Base-by-base conservation (phyloP, 2,113 vertebrate species). In the Rhipidura dahli region DNA sequence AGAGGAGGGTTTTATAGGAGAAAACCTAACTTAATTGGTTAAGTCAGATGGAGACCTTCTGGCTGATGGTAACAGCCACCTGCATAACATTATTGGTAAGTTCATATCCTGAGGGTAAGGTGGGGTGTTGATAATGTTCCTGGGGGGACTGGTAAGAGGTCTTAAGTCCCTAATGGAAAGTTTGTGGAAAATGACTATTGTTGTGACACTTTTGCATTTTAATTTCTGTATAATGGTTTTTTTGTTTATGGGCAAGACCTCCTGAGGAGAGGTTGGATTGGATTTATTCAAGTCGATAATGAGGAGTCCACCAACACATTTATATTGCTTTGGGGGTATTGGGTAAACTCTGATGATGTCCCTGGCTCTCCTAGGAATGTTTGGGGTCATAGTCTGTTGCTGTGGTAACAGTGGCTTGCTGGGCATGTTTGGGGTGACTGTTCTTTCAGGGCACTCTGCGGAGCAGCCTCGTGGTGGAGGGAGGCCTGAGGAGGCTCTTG, bases 131-230 rank as follows among this genome's bases (percentile, higher is more conserved):
- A 7, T 21, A 13, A 4, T 26, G 9, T 21, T 56, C 13, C 18
- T 23, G 20, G 2, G 19, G 18, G 3, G 0, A 2, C 0, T 4
- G 0, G 4, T 4, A 23, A 53, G 1, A 9, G 10, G 1, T 14
- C 2, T 61, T 18, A 23, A 10, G 15, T 18, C 0, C 1, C 1
- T 44, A 4, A 2, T 37, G 23, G 16, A 14, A 30, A 0, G 6
- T 7, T 5, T 12, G 6, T 17, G 7, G 6, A 9, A 50, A 19
- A 4, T 10, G 5, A 11, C 20, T 22, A 4, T 6, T 54, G 2
- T 13, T 37, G 1, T 28, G 49, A 1, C 1, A 1, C 26, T 54
- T 15, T 15, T 86, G 1, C 0, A 0, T 30, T 1, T 21, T 18
- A 23, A 4, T 53, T 72, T 44, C 1, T 23, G 1, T 24, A 2